Percentiles rank a stretch among this genome's conserved stretches.
Evolutionary conservation across 2,113 vertebrate genomes (phyloP).

Genomic region (Boulengeromyrus knoepffleri): DNA sequence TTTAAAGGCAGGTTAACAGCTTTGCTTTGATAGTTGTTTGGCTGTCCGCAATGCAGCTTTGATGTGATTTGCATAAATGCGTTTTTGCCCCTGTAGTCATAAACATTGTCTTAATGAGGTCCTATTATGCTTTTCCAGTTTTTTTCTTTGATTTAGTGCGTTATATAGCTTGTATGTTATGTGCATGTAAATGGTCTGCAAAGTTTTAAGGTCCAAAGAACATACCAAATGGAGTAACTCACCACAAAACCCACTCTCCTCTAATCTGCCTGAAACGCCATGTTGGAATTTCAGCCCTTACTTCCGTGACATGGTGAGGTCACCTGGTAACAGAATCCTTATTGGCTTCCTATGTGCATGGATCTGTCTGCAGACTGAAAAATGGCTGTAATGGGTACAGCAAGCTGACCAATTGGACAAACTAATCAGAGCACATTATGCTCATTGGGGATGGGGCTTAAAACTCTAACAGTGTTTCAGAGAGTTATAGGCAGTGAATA

Average conservation of each 20-base stretch:
- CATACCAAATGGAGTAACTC: background rate
- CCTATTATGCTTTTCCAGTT: background rate
- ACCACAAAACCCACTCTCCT: background rate
- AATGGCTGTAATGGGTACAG: background rate
- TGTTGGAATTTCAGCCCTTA: background rate
- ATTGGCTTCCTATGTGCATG: background rate
- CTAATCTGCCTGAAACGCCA: background rate
- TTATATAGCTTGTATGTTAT: background rate
- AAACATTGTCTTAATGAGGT: background rate
- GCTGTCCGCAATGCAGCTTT: background rate
- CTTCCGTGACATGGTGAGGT: background rate
- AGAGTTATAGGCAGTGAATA: background rate
- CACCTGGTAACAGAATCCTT: background rate
- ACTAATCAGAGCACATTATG: background rate
- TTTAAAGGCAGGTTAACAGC: background rate
- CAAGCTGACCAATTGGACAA: background rate
- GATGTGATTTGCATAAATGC: background rate
- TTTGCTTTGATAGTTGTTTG: background rate
- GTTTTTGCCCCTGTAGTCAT: background rate
- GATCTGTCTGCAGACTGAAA: background rate
- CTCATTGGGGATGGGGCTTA: background rate
- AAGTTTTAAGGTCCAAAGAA: background rate
- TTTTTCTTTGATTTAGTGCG: background rate
- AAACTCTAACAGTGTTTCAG: background rate
- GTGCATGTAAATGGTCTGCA: background rate